Evolutionary conservation across 1,140 invertebrate genomes (phyloP).

Genomic region (Monomorium pharaonis): DNA sequence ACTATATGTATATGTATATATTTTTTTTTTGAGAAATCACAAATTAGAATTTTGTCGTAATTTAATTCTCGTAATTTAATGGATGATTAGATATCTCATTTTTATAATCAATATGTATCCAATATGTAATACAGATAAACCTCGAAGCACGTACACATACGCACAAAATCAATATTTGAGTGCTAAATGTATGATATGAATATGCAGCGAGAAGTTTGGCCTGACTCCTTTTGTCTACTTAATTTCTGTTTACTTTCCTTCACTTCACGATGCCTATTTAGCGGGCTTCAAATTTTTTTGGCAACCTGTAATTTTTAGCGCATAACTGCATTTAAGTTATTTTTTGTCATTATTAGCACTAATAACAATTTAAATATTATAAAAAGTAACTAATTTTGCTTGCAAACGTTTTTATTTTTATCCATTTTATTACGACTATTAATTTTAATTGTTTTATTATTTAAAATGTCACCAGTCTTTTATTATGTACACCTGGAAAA

Average conservation of each 20-base stretch:
- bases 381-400: background rate
- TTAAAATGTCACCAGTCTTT: background rate
- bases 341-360: background rate
- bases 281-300: background rate
- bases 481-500: background rate
- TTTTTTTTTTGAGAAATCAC: background rate
- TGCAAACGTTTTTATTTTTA: background rate
- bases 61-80: background rate
- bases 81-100: background rate
- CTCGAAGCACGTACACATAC: background rate
- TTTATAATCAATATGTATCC: background rate
- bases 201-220: background rate
- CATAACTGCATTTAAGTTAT: background rate
- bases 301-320: background rate
- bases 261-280: background rate
- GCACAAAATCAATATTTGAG: background rate
- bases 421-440: background rate
- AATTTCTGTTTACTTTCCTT: conserved; percentile 4
- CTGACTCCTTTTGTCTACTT: background rate
- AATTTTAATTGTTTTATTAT: background rate
- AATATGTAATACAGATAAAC: background rate
- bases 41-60: background rate
- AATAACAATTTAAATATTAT: background rate
- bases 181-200: conserved; percentile 1
- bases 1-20: background rate